phyloP scores from a whole-genome alignment of 2,888 invertebrate species.

The Meteorus colon region DNA sequence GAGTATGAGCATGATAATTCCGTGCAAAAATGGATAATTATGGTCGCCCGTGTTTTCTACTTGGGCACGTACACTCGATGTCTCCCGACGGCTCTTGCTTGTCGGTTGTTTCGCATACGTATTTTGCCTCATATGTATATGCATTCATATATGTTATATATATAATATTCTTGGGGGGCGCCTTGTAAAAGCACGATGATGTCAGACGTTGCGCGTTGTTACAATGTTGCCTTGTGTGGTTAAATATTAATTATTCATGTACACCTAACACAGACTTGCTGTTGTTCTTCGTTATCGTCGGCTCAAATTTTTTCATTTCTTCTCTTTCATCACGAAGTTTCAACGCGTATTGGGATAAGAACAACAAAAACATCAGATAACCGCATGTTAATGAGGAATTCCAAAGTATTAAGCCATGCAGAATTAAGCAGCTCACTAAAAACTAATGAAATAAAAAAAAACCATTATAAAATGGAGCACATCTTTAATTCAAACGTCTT shows the following conservation, averaged over 20 bases:
- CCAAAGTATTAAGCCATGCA: too few species aligned
- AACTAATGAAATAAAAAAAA: too few species aligned
- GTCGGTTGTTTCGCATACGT: not conserved
- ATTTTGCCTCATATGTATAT: not conserved
- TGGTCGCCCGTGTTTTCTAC: conserved; percentile 62
- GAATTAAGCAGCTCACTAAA: too few species aligned
- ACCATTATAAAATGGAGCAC: too few species aligned
- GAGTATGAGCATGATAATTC: conserved; percentile 59
- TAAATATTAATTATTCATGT: not conserved
- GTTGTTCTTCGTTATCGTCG: conserved; percentile 11
- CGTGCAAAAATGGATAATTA: conserved; percentile 71
- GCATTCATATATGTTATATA: not conserved
- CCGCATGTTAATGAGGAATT: too few species aligned
- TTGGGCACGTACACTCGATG: conserved; percentile 62
- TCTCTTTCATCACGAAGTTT: not conserved
- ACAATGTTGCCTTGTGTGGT: conserved; percentile 14
- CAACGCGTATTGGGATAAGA: too few species aligned
- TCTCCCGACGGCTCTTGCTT: conserved; percentile 13
- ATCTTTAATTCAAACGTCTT: too few species aligned
- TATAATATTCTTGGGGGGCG: not conserved
- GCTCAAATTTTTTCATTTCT: not conserved
- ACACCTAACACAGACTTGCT: not conserved
- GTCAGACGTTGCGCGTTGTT: conserved; percentile 13
- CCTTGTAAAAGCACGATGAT: conserved; percentile 4
- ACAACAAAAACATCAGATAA: too few species aligned